Conservation (phyloP, 2,113 vertebrate species). For the Alligator sinensis region DNA sequence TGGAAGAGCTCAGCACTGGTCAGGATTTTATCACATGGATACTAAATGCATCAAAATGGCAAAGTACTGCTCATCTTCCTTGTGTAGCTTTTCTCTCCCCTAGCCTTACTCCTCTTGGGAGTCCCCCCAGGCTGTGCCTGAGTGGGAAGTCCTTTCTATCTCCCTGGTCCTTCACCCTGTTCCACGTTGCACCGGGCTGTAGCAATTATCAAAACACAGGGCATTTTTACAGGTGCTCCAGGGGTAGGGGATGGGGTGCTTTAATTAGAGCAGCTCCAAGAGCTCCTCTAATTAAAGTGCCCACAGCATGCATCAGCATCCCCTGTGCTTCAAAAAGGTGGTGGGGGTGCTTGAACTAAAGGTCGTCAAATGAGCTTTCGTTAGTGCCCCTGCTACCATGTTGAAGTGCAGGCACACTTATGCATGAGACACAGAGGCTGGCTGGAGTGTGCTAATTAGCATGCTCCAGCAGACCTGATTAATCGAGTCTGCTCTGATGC, state of each 20-base stretch:
- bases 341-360: too few relatives aligned
- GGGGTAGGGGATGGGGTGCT: too few relatives aligned
- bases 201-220: too few relatives aligned
- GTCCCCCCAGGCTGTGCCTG: not conserved
- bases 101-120: not conserved
- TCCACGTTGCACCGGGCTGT: not conserved
- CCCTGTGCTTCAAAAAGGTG: too few relatives aligned
- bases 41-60: not conserved
- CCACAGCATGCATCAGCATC: too few relatives aligned
- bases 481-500: too few relatives aligned
- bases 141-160: not conserved
- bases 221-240: too few relatives aligned
- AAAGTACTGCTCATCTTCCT: not conserved
- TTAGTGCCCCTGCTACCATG: too few relatives aligned
- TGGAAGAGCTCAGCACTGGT: not conserved
- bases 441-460: not conserved
- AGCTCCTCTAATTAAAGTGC: too few relatives aligned
- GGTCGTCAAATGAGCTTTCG: too few relatives aligned
- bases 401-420: too few relatives aligned
- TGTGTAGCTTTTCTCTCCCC: not conserved
- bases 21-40: not conserved
- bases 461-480: not conserved
- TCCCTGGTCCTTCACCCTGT: not conserved
- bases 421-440: not conserved
- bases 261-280: too few relatives aligned